Evolutionary conservation across 1,140 invertebrate genomes (phyloP).

Genomic region (Lordiphosa clarofinis): DNA sequence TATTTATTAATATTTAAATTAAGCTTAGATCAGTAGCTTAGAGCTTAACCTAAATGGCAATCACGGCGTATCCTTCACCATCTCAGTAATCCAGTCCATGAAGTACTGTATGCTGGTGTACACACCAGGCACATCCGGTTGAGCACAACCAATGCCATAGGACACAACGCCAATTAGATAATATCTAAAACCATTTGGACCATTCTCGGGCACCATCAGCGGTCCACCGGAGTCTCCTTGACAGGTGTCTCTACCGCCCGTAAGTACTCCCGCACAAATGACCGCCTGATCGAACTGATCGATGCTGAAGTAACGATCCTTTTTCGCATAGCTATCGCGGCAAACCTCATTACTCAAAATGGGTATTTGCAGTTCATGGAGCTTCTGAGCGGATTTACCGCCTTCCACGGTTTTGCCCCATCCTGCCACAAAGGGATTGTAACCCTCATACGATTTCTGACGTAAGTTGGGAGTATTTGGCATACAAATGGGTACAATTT

Average conservation of each 20-base stretch:
- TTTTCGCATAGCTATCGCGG: slow-evolving; percentile 81
- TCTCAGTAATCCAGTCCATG: slow-evolving; percentile 80
- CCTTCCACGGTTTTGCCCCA: slow-evolving; percentile 83
- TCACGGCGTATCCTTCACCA: slow-evolving; percentile 42
- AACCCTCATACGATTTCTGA: slow-evolving; percentile 57
- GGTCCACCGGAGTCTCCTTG: slow-evolving; percentile 93
- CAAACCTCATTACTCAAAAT: slow-evolving; percentile 85
- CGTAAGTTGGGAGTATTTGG: slow-evolving; percentile 38
- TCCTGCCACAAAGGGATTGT: slow-evolving; percentile 86
- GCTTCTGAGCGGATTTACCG: slow-evolving; percentile 82
- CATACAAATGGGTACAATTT: slow-evolving; percentile 62
- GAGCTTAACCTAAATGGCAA: slow-evolving; percentile 1
- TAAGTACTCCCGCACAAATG: slow-evolving; percentile 87
- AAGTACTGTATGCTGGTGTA: slow-evolving; percentile 85
- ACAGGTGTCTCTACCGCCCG: slow-evolving; percentile 90
- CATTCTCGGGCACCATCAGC: slow-evolving; percentile 83
- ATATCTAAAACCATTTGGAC: slow-evolving; percentile 59
- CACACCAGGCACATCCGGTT: slow-evolving; percentile 86
- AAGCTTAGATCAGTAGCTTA: no score
- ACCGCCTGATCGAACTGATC: slow-evolving; percentile 81
- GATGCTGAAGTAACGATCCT: slow-evolving; percentile 83
- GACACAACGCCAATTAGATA: slow-evolving; percentile 86
- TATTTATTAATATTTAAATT: no score
- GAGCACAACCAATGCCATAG: slow-evolving; percentile 85
- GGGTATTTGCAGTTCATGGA: slow-evolving; percentile 88